Conservation (phyloP, 2,888 invertebrate species). For the Salpingus planirostris region DNA sequence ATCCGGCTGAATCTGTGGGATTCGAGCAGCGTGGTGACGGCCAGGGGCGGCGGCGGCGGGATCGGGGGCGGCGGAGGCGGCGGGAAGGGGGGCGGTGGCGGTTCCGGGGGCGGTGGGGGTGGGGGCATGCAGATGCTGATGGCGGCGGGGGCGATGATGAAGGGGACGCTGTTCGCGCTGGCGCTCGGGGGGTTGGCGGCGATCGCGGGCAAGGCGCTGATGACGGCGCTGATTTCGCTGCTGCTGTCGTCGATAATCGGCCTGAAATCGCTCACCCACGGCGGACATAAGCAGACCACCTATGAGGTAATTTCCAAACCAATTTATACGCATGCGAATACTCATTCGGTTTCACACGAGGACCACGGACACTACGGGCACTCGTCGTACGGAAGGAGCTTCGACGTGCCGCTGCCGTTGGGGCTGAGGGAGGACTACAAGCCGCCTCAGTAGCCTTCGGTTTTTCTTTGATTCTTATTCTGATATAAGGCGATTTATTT, state of each 20-base stretch:
- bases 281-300: constrained; percentile 62
- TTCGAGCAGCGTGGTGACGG: constrained; percentile 34
- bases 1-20: constrained; percentile 58
- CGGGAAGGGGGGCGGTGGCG: constrained; percentile 39
- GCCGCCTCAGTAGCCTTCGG: constrained; percentile 41
- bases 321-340: constrained; percentile 61
- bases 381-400: constrained; percentile 49
- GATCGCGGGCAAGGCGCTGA: constrained; percentile 73
- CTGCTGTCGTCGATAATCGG: constrained; percentile 70
- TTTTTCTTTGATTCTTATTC: constrained; percentile 12
- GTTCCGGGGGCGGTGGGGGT: constrained; percentile 49
- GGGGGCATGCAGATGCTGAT: constrained; percentile 38
- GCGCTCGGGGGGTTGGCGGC: constrained; percentile 65
- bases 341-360: constrained; percentile 58
- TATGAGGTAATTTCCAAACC: constrained; percentile 81
- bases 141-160: constrained; percentile 50
- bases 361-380: constrained; percentile 42
- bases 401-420: constrained; percentile 38
- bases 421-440: constrained; percentile 48
- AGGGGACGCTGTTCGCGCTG: constrained; percentile 62
- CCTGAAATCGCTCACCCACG: constrained; percentile 58
- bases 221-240: constrained; percentile 73
- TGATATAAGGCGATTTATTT: too few species aligned
- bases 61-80: constrained; percentile 42
- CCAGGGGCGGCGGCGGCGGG: constrained; percentile 30